Conservation (phyloP, 1,140 invertebrate species). For the Gryllus bimaculatus region DNA sequence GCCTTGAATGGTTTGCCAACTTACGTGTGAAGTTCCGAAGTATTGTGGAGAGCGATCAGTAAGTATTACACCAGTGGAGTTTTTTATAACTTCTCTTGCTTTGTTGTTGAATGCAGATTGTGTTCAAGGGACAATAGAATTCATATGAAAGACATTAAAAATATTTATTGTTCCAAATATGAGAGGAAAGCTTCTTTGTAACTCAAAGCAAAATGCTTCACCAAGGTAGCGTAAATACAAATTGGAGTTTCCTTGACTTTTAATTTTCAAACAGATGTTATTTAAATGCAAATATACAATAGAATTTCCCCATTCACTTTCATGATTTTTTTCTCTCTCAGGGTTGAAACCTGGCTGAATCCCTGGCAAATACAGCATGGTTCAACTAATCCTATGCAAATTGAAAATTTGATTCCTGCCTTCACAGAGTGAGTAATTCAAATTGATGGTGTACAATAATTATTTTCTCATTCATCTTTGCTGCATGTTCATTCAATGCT, state of each 20-base stretch:
- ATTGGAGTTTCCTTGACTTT: too few relatives aligned
- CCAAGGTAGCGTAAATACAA: too few relatives aligned
- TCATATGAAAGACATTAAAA: neutral
- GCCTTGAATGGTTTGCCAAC: constrained; percentile 47
- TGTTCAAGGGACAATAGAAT: neutral
- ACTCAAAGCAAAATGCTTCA: too few relatives aligned
- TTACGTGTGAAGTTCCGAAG: constrained; percentile 42
- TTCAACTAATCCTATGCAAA: constrained; percentile 55
- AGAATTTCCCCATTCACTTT: too few relatives aligned
- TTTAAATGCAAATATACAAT: too few relatives aligned
- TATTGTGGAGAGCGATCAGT: constrained; percentile 38
- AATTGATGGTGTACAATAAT: neutral
- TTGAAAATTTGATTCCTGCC: constrained; percentile 44
- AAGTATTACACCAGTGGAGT: neutral
- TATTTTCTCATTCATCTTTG: neutral
- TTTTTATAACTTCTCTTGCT: too few relatives aligned
- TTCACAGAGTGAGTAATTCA: constrained; percentile 40
- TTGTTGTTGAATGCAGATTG: too few relatives aligned
- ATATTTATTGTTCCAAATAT: neutral
- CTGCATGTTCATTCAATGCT: too few relatives aligned
- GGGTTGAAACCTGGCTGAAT: constrained; percentile 58
- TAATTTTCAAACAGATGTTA: too few relatives aligned
- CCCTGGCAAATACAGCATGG: constrained; percentile 54
- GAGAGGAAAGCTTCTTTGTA: too few relatives aligned
- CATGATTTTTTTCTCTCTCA: constrained; percentile 30